phyloP scores from a whole-genome alignment of 35 echinoderm and acorn worm species.

The Strongylocentrotus purpuratus region DNA sequence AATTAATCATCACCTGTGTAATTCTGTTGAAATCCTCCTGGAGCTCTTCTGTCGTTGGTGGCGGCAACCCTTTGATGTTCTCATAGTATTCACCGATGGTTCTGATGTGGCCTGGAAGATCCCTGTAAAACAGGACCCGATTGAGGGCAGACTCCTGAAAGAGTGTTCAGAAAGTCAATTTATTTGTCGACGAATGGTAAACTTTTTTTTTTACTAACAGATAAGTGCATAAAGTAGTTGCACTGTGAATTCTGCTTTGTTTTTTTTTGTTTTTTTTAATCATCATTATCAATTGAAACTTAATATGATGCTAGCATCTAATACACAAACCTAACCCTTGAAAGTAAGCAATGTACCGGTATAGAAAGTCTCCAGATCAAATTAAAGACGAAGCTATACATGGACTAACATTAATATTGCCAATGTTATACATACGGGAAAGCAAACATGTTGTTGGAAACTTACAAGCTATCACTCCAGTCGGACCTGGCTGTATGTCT shows the following conservation, averaged over 20 bases:
- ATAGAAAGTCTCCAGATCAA: no score
- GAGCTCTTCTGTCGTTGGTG: background rate
- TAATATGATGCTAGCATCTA: background rate
- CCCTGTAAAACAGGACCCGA: background rate
- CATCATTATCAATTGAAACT: background rate
- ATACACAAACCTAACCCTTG: no score
- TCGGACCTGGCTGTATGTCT: no score
- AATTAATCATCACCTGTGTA: background rate
- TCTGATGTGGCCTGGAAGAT: background rate
- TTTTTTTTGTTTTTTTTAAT: background rate
- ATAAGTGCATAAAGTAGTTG: background rate
- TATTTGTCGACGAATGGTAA: background rate
- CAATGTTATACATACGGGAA: no score
- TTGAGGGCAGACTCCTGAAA: background rate
- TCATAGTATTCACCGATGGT: slow-evolving; percentile 12
- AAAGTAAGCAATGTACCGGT: no score
- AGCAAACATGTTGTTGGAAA: no score
- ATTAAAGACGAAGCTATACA: no score
- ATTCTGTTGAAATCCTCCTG: background rate
- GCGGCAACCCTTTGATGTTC: background rate
- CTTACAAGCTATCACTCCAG: no score
- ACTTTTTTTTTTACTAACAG: background rate
- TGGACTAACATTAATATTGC: no score
- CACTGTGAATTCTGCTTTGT: background rate
- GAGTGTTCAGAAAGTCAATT: background rate